Percentiles rank a stretch among this genome's conserved stretches.
phyloP scores from a whole-genome alignment of 2,888 invertebrate genomes.

The Perizoma affinitatum region DNA sequence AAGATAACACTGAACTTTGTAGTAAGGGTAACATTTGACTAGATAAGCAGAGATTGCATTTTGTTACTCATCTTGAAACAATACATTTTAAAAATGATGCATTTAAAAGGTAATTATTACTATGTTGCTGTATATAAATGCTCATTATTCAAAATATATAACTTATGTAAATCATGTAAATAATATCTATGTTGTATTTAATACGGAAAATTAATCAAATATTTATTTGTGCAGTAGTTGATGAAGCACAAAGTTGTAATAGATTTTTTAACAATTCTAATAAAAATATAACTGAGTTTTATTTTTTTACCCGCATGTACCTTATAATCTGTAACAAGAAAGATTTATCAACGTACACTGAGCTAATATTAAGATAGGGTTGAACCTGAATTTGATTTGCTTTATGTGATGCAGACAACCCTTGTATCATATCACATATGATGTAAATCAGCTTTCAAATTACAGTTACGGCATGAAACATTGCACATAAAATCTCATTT shows the following conservation, averaged over 20 bases:
- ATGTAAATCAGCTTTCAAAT: too few species aligned
- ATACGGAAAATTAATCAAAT: constrained; percentile 35
- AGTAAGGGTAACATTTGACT: constrained; percentile 68
- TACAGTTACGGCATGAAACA: too few species aligned
- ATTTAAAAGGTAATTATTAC: constrained; percentile 44
- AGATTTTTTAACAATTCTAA: constrained; percentile 60
- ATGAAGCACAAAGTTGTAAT: constrained; percentile 65
- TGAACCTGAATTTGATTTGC: too few species aligned
- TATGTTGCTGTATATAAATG: constrained; percentile 56
- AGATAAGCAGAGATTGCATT: constrained; percentile 62
- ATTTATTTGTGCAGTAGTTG: constrained; percentile 36
- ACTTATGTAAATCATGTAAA: constrained; percentile 62
- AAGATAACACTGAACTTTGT: constrained; percentile 52
- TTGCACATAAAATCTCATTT: too few species aligned
- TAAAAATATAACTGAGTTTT: constrained; percentile 55
- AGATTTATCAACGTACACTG: neutral
- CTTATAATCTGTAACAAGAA: constrained; percentile 44
- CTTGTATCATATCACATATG: too few species aligned
- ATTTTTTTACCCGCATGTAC: constrained; percentile 45
- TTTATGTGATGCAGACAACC: too few species aligned
- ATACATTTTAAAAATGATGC: constrained; percentile 48
- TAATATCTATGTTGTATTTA: constrained; percentile 43
- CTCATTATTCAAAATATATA: constrained; percentile 50
- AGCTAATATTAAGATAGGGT: too few species aligned
- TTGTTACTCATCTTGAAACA: constrained; percentile 52